These are phyloP conservation scores for Teleopsis dalmanni DNA, from an alignment of 1,140 invertebrate genomes.

Conservation along the genomic window DNA sequence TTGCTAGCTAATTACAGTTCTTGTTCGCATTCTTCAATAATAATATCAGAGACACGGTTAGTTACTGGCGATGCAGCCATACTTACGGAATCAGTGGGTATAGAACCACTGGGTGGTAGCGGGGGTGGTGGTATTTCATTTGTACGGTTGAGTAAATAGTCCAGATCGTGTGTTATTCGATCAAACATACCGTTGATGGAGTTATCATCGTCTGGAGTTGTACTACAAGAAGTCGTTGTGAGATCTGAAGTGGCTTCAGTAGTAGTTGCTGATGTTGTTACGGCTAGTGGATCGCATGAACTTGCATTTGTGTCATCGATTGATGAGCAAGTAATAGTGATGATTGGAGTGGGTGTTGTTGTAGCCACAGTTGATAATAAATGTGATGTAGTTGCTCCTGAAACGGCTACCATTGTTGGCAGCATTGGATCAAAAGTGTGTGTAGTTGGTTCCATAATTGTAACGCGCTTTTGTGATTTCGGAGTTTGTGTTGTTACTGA, in stretches of 20 bases:
- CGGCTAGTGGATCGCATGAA: too few relatives aligned
- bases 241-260: constrained; percentile 11
- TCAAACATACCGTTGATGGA: constrained; percentile 55
- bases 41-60: constrained; percentile 19
- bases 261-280: constrained; percentile 15
- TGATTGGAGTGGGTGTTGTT: constrained; percentile 11
- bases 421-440: constrained; percentile 37
- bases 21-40: constrained; percentile 7
- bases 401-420: constrained; percentile 35
- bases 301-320: neutral
- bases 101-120: constrained; percentile 10
- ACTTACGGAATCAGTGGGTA: neutral
- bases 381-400: constrained; percentile 18
- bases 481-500: constrained; percentile 30
- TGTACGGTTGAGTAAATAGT: constrained; percentile 63
- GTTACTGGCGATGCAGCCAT: neutral
- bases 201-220: constrained; percentile 19
- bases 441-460: constrained; percentile 38
- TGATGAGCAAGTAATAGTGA: constrained; percentile 20
- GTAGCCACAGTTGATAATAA: neutral
- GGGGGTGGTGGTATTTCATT: constrained; percentile 16
- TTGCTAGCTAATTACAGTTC: constrained; percentile 3
- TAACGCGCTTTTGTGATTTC: constrained; percentile 40
- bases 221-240: neutral
- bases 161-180: constrained; percentile 65